These are phyloP conservation scores for Branchellion lobata DNA, from an alignment of 2,888 invertebrate species.

Conservation along the genomic window DNA sequence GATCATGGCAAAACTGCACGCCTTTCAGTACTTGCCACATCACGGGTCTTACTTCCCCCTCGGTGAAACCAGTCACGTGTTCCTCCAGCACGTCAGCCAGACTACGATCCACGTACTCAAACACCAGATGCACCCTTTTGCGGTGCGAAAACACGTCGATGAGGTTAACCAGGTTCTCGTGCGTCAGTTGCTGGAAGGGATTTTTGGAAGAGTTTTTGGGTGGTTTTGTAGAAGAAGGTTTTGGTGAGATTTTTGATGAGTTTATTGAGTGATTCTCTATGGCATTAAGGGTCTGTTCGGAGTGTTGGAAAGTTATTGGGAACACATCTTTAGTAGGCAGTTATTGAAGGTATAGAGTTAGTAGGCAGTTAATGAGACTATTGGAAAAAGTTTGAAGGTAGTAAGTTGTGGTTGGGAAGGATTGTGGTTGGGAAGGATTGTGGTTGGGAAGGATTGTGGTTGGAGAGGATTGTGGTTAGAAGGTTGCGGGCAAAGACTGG, in stretches of 20 bases:
- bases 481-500: too few relatives aligned
- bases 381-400: too few relatives aligned
- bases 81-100: slow-evolving; percentile 93
- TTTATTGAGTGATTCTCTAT: neutral
- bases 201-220: neutral
- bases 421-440: too few relatives aligned
- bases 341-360: too few relatives aligned
- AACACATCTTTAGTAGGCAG: too few relatives aligned
- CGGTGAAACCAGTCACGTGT: slow-evolving; percentile 75
- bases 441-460: too few relatives aligned
- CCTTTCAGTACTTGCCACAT: slow-evolving; percentile 76
- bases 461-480: too few relatives aligned
- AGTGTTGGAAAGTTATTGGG: too few relatives aligned
- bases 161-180: slow-evolving; percentile 93
- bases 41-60: slow-evolving; percentile 73
- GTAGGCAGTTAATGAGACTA: too few relatives aligned
- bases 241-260: slow-evolving; percentile 2
- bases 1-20: slow-evolving; percentile 74
- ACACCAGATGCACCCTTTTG: slow-evolving; percentile 81
- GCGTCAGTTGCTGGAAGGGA: slow-evolving; percentile 82
- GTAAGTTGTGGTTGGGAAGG: too few relatives aligned
- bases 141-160: slow-evolving; percentile 95
- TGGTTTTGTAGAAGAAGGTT: neutral
- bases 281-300: neutral
- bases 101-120: slow-evolving; percentile 97